Conservation (phyloP, 2,113 vertebrate species). For the Campylomormyrus numenius region DNA sequence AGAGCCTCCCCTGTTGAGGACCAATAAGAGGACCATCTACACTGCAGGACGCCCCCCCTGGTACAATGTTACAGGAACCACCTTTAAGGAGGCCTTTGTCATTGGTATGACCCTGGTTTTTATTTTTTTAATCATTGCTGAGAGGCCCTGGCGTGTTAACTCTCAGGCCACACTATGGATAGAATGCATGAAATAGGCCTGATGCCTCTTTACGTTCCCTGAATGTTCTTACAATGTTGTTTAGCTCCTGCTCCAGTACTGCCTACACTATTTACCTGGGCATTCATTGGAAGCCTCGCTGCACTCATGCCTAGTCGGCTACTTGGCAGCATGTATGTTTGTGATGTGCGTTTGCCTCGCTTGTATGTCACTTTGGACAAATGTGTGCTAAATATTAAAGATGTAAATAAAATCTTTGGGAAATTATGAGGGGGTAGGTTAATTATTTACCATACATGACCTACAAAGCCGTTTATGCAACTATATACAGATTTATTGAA, state of each 20-base stretch:
- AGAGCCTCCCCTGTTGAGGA: slow-evolving; percentile 72
- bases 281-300: not conserved
- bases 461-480: not conserved
- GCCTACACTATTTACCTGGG: not conserved
- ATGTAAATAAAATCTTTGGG: not conserved
- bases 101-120: slow-evolving; percentile 59
- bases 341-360: not conserved
- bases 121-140: not conserved
- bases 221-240: not conserved
- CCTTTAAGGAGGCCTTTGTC: slow-evolving; percentile 81
- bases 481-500: not conserved
- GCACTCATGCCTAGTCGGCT: not conserved
- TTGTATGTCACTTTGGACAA: not conserved
- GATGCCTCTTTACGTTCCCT: not conserved
- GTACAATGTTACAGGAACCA: slow-evolving; percentile 83
- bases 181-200: not conserved
- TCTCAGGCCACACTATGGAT: not conserved
- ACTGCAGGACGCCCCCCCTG: slow-evolving; percentile 78
- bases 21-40: slow-evolving; percentile 79
- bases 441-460: not conserved
- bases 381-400: not conserved
- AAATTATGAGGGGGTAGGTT: not conserved
- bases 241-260: not conserved
- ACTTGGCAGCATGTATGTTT: not conserved
- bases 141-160: not conserved